A percentile compares a stretch with the other conserved stretches of the same genome.
Evolutionary conservation across 2,888 invertebrate species (phyloP).

Genomic region (Agrenia bidenticulata): DNA sequence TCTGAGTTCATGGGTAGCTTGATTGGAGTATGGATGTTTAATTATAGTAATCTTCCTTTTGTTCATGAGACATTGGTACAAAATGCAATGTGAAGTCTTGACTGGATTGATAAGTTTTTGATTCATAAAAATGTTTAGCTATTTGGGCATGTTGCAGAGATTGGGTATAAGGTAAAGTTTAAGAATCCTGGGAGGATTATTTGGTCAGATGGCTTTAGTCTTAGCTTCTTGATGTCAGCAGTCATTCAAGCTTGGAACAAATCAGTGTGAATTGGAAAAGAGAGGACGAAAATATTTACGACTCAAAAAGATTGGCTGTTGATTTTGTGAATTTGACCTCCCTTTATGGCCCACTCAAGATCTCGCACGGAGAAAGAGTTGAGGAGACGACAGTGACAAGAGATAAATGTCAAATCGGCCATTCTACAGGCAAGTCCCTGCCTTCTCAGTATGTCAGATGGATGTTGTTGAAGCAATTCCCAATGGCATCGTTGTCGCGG

Average conservation of each 20-base stretch:
- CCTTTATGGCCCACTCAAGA: background rate
- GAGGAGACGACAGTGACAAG: constrained; percentile 6
- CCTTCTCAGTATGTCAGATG: background rate
- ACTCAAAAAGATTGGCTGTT: background rate
- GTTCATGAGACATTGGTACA: too few species aligned
- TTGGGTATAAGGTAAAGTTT: too few species aligned
- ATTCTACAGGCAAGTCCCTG: background rate
- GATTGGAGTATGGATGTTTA: too few species aligned
- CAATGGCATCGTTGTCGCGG: background rate
- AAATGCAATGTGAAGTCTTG: too few species aligned
- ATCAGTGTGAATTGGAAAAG: constrained; percentile 6
- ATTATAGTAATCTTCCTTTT: too few species aligned
- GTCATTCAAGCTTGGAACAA: background rate
- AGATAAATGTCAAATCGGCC: constrained; percentile 14
- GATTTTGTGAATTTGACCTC: constrained; percentile 9
- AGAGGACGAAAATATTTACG: constrained; percentile 5
- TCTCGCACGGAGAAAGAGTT: background rate
- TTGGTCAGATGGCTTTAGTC: background rate
- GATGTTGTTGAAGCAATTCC: constrained; percentile 5
- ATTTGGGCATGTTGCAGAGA: too few species aligned
- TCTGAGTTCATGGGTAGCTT: too few species aligned
- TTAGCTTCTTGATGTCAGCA: background rate
- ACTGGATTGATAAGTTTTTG: too few species aligned
- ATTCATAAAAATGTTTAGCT: too few species aligned
- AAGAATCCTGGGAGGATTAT: too few species aligned